Base-by-base conservation (phyloP, 2,888 invertebrate genomes). In the Anaspis maculata region DNA sequence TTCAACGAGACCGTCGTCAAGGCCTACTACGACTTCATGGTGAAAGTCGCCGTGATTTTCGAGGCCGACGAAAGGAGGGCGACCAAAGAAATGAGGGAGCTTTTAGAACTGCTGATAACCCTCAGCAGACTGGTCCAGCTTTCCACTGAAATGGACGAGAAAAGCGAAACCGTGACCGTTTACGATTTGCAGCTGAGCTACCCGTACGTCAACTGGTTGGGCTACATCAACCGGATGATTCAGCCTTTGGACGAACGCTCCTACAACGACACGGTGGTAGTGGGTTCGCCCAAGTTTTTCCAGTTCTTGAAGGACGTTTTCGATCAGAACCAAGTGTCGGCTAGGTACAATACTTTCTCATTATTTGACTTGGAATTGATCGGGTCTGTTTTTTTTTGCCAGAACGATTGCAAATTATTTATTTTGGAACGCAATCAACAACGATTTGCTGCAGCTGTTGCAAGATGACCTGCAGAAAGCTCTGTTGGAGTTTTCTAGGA, bases 101-200 rank as follows among this genome's bases (percentile, higher is more conserved):
- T 19, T 19, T 6, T 19, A 5, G 19, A 19, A 5, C 9, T 19
- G 6, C 5, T 19, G 6, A 19, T 19, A 6, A 5, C 5, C 9
- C 19, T 19, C 19, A 19, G 6, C 19, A 19, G 9, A 19, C n/a
- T n/a, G n/a, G n/a, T n/a, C n/a, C n/a, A n/a, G n/a, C n/a, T n/a
- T n/a, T n/a, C n/a, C n/a, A n/a, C n/a, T n/a, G n/a, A n/a, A n/a
- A n/a, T 91, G 3, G 77, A 83, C 50, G 94, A 94, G 60, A 85
- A 94, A 65, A 76, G 25, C 77, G 94, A 44, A 91, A 95, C 90
- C 4, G 89, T 88, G 79, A 84, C 83, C 0, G 69, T 95, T n/a
- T 63, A 67, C 2, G 76, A 92, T 49, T 64, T 96, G 23, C 79
- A 86, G 54, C 54, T 69, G 25, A 79, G 77, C 48, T 90, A 83